Evolutionary conservation across 64 coral and sea anemone genomes (phyloP).

Genomic region (Dendronephthya gigantea): DNA sequence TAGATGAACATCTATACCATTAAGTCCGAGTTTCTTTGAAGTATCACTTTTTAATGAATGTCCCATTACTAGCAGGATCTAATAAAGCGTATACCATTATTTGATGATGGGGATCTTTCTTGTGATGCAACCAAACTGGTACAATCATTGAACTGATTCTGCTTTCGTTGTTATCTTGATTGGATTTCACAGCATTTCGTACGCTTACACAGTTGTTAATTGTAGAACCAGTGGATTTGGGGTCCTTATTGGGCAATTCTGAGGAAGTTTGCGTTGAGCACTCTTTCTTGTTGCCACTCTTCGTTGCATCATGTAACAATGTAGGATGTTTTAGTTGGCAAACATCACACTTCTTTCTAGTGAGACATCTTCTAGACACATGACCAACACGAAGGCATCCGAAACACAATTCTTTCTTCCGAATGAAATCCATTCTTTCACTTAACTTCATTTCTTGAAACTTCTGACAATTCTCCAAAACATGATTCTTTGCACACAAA

Average conservation of each 20-base stretch:
- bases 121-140: not conserved
- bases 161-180: not conserved
- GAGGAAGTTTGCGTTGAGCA: not conserved
- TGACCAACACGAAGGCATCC: not conserved
- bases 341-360: not conserved
- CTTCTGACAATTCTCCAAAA: not conserved
- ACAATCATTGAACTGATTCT: not conserved
- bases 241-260: not conserved
- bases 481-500: not conserved
- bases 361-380: not conserved
- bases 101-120: not conserved
- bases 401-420: not conserved
- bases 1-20: no score
- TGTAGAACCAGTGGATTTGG: not conserved
- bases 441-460: not conserved
- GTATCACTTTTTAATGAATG: slow-evolving; percentile 9
- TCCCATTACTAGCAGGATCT: slow-evolving; percentile 24
- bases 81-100: not conserved
- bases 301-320: not conserved
- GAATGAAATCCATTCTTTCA: not conserved
- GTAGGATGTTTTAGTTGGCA: not conserved
- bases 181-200: not conserved
- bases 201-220: not conserved
- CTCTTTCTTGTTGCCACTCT: not conserved
- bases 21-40: slow-evolving; percentile 34